Base-by-base conservation (phyloP, 2,888 invertebrate genomes). In the Theretra japonica region DNA sequence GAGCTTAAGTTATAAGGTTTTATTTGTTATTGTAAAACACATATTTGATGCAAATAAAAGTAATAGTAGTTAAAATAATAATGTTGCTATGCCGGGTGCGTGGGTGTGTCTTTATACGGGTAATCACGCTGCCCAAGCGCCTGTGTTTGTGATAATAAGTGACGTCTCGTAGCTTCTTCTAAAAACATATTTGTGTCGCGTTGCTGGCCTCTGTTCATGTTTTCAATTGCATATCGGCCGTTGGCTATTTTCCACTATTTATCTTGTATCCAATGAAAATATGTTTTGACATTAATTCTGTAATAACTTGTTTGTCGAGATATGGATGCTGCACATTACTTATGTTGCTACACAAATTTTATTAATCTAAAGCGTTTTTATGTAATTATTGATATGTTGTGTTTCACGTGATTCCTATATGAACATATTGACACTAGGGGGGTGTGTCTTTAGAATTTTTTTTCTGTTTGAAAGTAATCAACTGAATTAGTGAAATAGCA, bases 61-160 rank as follows among this genome's bases (percentile, higher is more conserved):
- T 30, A 62, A 62, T 30, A 62, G 30, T 62, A n/a, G 3, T 7
- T 33, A 23, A 15, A 65, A 65, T 23, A 41, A 48, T 48, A 21
- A 23, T 73, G 93, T 94, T 92, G 88, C 91, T 82, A 92, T 82
- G 90, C 84, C 74, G 77, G 81, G 83, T 82, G 72, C 84, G 92
- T 91, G 93, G 94, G 94, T 94, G 94, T 94, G 94, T 94, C 92
- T 84, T 88, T n/a, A n/a, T n/a, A n/a, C n/a, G n/a, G 85, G 86
- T 89, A 88, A 86, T 86, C 85, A 83, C 82, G 77, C 73, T 76
- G 77, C 78, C 73, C 77, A 79, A 85, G 85, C 86, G 86, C 86
- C 85, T 86, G 83, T 70, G 71, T 84, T 78, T 77, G 79, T 78
- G 90, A 90, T 87, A 86, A 83, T 76, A 73, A 74, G 81, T 83